A percentile compares a stretch with the other conserved stretches of the same genome.
phyloP scores from a whole-genome alignment of 1,140 invertebrate genomes.

The Alviniconcha marisindica region DNA sequence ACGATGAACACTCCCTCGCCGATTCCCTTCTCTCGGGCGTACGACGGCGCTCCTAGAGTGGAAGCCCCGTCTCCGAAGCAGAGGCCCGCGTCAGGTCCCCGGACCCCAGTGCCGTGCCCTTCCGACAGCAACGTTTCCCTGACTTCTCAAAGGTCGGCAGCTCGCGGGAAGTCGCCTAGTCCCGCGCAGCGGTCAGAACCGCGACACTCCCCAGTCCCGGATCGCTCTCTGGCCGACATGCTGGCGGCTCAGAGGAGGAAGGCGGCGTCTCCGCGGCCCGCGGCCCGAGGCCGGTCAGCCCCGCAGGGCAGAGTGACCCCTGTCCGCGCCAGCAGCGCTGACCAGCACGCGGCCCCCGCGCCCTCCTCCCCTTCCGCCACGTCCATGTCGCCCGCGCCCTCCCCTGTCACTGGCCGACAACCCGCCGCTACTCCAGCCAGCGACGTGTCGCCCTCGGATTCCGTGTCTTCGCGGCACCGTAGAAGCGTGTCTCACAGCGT shows the following conservation, averaged over 20 bases:
- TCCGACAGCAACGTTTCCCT: neutral
- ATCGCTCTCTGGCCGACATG: neutral
- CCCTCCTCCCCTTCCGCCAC: neutral
- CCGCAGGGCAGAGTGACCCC: neutral
- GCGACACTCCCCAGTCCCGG: neutral
- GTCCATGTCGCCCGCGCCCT: neutral
- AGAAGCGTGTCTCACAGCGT: neutral
- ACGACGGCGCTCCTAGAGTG: no score
- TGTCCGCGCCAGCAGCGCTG: neutral
- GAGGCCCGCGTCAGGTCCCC: no score
- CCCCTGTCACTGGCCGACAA: neutral
- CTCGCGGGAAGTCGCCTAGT: neutral
- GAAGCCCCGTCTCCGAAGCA: no score
- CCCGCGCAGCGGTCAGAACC: neutral
- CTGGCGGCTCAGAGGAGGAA: conserved; percentile 3
- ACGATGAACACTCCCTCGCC: no score
- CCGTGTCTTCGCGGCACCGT: neutral
- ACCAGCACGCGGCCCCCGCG: neutral
- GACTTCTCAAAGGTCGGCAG: neutral
- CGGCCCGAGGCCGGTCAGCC: neutral
- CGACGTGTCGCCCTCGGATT: neutral
- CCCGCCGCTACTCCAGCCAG: neutral
- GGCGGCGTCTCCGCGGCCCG: neutral
- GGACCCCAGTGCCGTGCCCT: neutral
- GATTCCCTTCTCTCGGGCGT: no score